Evolutionary conservation across 2,888 invertebrate species (phyloP), one percentile per base, ranked within the genome.

Genomic region (Tachystola acroxantha): DNA sequence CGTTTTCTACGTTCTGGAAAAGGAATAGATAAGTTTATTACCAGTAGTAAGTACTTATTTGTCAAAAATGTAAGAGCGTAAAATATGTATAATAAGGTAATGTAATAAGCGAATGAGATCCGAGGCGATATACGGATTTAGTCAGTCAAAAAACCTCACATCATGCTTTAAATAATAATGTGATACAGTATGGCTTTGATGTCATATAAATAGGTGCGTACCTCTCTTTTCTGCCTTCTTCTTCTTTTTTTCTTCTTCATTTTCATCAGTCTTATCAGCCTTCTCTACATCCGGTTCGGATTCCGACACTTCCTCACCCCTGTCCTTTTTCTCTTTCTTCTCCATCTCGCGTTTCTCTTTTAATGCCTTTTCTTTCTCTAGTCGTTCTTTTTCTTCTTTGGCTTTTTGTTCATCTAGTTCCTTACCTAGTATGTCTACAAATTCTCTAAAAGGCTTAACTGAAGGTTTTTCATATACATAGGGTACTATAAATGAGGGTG

Each of bases 401-500:
- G 87, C 88, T 49, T 87, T 90, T 42, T 88, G 77, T 44, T 91
- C 89, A 48, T 91, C 89, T 28, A 93, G 82, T 57, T 91, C 89
- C 45, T 89, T 89, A 24, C 90, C 91, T 44, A 93, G 78, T 53
- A 89, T 88, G 22, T 86, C 86, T 19, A 94, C 89, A 65, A 92
- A 92, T 47, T 93, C 91, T 64, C 91, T 92, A 45, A 96, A 89
- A 39, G 93, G 92, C 57, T 93, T 92, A 3, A 92, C 72, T 1
- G 96, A 95, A 7, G 96, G 95, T 68, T 96, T 96, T 69, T 96
- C 96, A 75, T 96, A 96, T 12, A 96, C 95, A 69, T 96, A 96
- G 31, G 96, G 96, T 51, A 96, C 96, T 64, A 96, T 96, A 65
- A 96, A 96, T 12, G 96, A 96, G 4, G 96, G 96, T 16, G 96